A percentile compares a stretch with the other conserved stretches of the same genome.
Evolutionary conservation across 1,140 invertebrate genomes (phyloP).

Genomic region (Trichomalopsis sarcophagae): DNA sequence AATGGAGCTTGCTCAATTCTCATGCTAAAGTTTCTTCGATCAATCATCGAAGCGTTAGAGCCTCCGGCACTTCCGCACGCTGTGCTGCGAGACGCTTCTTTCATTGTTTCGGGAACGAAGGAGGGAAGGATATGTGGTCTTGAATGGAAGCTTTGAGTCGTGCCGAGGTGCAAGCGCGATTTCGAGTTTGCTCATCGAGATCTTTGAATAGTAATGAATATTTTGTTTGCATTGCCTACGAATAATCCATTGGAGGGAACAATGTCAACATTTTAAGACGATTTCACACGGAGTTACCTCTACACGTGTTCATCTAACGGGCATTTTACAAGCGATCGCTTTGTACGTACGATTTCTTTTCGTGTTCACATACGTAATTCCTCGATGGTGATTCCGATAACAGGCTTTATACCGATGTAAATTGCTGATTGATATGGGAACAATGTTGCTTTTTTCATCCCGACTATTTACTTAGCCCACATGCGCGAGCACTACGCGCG

Average conservation of each 20-base stretch:
- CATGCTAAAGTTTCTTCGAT: conserved; percentile 24
- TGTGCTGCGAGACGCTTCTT: background rate
- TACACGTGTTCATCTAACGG: too few relatives aligned
- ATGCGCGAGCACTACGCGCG: background rate
- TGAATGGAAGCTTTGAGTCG: too few relatives aligned
- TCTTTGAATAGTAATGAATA: too few relatives aligned
- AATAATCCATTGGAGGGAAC: too few relatives aligned
- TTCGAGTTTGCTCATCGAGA: background rate
- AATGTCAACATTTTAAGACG: too few relatives aligned
- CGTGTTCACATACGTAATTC: background rate
- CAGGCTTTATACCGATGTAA: background rate
- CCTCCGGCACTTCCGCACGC: conserved; percentile 20
- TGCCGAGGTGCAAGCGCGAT: too few relatives aligned
- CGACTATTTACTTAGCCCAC: background rate
- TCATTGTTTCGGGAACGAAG: background rate
- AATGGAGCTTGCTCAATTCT: background rate
- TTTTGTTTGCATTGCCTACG: too few relatives aligned
- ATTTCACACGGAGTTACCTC: too few relatives aligned
- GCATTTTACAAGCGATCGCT: background rate
- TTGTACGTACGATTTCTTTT: background rate
- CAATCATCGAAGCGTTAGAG: conserved; percentile 24
- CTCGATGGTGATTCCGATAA: background rate
- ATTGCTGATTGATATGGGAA: conserved; percentile 9
- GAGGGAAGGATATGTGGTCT: background rate
- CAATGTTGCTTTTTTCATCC: conserved; percentile 9